These are phyloP conservation scores for Metridium senile DNA, from an alignment of 92 coral and sea anemone genomes.

Conservation along the genomic window DNA sequence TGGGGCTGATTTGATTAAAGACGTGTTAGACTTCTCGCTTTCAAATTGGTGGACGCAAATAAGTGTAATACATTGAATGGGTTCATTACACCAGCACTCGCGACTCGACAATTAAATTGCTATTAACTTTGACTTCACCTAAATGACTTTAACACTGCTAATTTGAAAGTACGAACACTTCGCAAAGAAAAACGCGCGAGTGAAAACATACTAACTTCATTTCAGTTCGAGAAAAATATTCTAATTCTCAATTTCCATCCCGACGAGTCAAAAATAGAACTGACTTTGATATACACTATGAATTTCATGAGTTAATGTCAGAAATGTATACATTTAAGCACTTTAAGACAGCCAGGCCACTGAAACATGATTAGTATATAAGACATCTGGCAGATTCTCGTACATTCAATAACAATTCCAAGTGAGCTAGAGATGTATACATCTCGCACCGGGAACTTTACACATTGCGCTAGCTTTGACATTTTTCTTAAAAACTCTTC, in stretches of 20 bases:
- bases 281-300: not conserved
- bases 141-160: slow-evolving; percentile 52
- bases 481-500: slow-evolving; percentile 39
- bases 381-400: slow-evolving; percentile 83
- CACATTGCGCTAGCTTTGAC: slow-evolving; percentile 48
- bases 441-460: slow-evolving; percentile 6
- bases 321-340: slow-evolving; percentile 4
- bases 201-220: not conserved
- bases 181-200: slow-evolving; percentile 12
- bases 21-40: slow-evolving; percentile 39
- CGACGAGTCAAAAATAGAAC: not conserved
- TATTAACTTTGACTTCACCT: slow-evolving; percentile 71
- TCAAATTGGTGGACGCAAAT: slow-evolving; percentile 31
- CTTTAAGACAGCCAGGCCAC: slow-evolving; percentile 46
- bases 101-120: slow-evolving; percentile 76
- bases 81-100: slow-evolving; percentile 35
- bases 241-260: not conserved
- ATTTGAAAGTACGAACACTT: slow-evolving; percentile 28
- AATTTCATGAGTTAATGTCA: slow-evolving; percentile 11
- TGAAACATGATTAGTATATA: slow-evolving; percentile 35
- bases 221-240: not conserved
- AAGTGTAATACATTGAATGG: slow-evolving; percentile 28
- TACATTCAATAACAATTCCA: slow-evolving; percentile 34
- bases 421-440: not conserved
- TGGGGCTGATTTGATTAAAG: slow-evolving; percentile 36